Base-by-base conservation (phyloP, 2,797 vertebrate species). In the Dendrocincla fuliginosa region DNA sequence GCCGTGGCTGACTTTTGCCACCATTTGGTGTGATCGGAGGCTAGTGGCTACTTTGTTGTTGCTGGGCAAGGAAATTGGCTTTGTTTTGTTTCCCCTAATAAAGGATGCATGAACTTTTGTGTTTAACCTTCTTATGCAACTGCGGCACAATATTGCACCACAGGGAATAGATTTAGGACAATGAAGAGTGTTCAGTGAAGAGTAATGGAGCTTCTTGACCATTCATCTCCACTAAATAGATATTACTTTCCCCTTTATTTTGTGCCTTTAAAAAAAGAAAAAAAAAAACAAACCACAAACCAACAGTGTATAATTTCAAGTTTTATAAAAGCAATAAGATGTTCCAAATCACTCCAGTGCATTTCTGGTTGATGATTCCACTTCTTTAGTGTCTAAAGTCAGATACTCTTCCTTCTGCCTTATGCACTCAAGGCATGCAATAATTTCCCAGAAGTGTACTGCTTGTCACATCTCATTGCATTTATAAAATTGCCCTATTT, bases 271-370 rank as follows among this genome's bases (percentile, higher is more conserved):
- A 56, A 70, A 82, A 57, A 56, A 7, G 7, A 10, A 44, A 5
- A 44, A 44, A 5, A 44, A 44, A 44, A 44, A 44, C 42, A 44
- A 44, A 44, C 28, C 28, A 13, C 64, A 65, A n/a, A 46, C 57
- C 39, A 85, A 60, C 63, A 88, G 86, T 82, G 79, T 96, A 91
- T 96, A 94, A 95, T 96, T 97, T 96, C 2, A 11, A 97, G 92
- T 97, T 98, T 98, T 97, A 97, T 97, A 97, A 98, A 97, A 98
- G 98, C 97, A 98, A 89, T 98, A 98, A 97, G 97, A 96, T 97
- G 94, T 97, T 97, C 87, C 96, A 96, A 86, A 92, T 95, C 71
- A 81, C 63, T 97, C 94, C 90, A 97, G 88, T 97, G 96, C 96
- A 96, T 93, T 97, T 96, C 96, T 97, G 95, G 96, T 95, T 97